A percentile compares a stretch with the other conserved stretches of the same genome.
These are phyloP conservation scores for Eutrigla gurnardus DNA, from an alignment of 2,797 vertebrate species.

Conservation along the genomic window DNA sequence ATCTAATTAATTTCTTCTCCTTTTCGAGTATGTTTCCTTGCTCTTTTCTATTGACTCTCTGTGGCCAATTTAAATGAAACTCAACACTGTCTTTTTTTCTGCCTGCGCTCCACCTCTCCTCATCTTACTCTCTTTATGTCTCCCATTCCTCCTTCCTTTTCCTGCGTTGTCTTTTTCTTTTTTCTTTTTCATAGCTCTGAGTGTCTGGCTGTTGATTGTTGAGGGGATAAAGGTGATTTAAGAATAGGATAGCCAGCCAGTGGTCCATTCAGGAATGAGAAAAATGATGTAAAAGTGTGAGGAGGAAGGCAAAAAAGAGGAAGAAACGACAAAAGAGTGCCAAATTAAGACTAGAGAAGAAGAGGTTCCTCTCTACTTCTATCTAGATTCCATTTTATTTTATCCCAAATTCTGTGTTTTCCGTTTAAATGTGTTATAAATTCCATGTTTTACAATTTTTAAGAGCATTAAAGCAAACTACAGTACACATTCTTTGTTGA, in stretches of 20 bases:
- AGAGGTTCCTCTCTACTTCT: background rate
- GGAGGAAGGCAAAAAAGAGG: background rate
- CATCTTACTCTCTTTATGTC: slow-evolving; percentile 13
- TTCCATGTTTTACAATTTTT: too few relatives aligned
- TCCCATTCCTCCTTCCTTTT: slow-evolving; percentile 4
- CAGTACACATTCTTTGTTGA: background rate
- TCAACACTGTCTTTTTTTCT: slow-evolving; percentile 1
- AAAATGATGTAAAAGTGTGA: background rate
- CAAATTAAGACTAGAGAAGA: background rate
- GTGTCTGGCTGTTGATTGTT: slow-evolving; percentile 10
- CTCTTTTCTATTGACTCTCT: slow-evolving; percentile 20
- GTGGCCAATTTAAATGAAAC: slow-evolving; percentile 18
- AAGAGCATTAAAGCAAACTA: background rate
- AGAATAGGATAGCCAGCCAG: slow-evolving; percentile 7
- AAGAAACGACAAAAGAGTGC: background rate
- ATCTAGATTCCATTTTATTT: too few relatives aligned
- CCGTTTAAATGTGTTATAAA: too few relatives aligned
- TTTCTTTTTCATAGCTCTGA: background rate
- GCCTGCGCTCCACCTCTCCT: slow-evolving; percentile 1
- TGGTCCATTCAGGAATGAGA: slow-evolving; percentile 10
- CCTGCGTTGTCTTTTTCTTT: slow-evolving; percentile 2
- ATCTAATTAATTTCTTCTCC: slow-evolving; percentile 30
- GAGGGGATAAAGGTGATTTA: slow-evolving; percentile 44
- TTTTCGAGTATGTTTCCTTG: slow-evolving; percentile 14
- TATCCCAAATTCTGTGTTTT: too few relatives aligned